phyloP scores from a whole-genome alignment of 2,888 invertebrate species.

The Drosophila fulvimacula region DNA sequence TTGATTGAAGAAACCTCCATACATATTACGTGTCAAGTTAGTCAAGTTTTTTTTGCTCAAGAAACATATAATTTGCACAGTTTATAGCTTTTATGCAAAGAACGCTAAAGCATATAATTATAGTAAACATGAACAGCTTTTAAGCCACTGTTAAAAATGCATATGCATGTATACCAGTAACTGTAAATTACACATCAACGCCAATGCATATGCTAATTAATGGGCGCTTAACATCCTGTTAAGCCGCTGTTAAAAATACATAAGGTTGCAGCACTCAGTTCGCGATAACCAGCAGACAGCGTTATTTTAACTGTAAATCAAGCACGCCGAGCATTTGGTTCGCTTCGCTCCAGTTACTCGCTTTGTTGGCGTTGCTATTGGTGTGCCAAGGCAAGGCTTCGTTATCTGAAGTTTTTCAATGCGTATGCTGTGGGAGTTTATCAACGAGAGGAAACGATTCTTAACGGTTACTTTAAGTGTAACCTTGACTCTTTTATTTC shows the following conservation, averaged over 20 bases:
- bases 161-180: not conserved
- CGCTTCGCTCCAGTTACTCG: conserved; percentile 46
- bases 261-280: conserved; percentile 11
- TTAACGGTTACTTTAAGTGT: conserved; percentile 24
- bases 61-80: not conserved
- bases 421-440: conserved; percentile 28
- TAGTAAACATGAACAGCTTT: not conserved
- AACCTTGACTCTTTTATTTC: conserved; percentile 43
- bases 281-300: not conserved
- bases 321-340: conserved; percentile 5
- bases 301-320: conserved; percentile 23
- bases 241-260: not conserved
- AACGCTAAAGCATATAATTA: not conserved
- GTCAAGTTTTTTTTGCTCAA: not conserved
- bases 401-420: conserved; percentile 22
- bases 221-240: not conserved
- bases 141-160: not conserved
- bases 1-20: not conserved
- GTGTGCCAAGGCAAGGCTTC: not conserved
- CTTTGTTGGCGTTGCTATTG: not conserved
- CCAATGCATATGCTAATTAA: not conserved
- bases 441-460: conserved; percentile 43
- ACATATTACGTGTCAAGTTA: conserved; percentile 4
- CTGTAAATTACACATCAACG: not conserved
- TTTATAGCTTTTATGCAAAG: not conserved